A percentile compares a stretch with the other conserved stretches of the same genome.
These are phyloP conservation scores for Drosophila nikananu DNA, from an alignment of 1,140 invertebrate species.

Conservation along the genomic window DNA sequence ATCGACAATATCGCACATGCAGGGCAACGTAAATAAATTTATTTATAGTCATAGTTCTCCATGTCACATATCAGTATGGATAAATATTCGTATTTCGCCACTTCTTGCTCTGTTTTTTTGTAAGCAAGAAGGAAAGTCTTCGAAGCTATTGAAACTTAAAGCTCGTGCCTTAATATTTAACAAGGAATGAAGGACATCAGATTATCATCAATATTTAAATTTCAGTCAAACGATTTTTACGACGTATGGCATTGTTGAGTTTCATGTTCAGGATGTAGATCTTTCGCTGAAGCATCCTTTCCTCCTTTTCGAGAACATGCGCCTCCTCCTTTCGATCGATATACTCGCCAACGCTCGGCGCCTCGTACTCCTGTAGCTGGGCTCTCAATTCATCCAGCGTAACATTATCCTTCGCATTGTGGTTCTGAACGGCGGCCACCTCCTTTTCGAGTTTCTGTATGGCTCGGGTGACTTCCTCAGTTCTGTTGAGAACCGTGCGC, in stretches of 20 bases:
- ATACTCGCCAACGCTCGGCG: slow-evolving; percentile 75
- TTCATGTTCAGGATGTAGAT: slow-evolving; percentile 81
- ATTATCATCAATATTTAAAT: background rate
- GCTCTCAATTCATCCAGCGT: slow-evolving; percentile 47
- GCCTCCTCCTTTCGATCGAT: slow-evolving; percentile 77
- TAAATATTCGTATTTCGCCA: no score
- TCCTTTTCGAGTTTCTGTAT: slow-evolving; percentile 75
- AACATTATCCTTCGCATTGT: slow-evolving; percentile 61
- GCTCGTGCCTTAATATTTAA: background rate
- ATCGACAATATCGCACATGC: background rate
- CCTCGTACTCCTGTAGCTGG: slow-evolving; percentile 70
- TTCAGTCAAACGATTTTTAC: slow-evolving; percentile 34
- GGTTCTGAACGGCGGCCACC: slow-evolving; percentile 54
- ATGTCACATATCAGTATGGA: no score
- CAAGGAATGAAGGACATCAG: background rate
- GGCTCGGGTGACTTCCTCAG: slow-evolving; percentile 63
- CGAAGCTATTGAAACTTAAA: no score
- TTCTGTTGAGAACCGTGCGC: slow-evolving; percentile 55
- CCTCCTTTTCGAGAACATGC: slow-evolving; percentile 72
- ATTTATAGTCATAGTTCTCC: no score
- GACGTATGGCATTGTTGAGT: slow-evolving; percentile 67
- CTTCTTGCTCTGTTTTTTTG: no score
- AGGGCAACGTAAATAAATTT: background rate
- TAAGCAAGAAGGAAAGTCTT: no score
- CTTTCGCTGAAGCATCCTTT: slow-evolving; percentile 78